Conservation (phyloP, 2,797 vertebrate species). For the Siniperca scherzeri region DNA sequence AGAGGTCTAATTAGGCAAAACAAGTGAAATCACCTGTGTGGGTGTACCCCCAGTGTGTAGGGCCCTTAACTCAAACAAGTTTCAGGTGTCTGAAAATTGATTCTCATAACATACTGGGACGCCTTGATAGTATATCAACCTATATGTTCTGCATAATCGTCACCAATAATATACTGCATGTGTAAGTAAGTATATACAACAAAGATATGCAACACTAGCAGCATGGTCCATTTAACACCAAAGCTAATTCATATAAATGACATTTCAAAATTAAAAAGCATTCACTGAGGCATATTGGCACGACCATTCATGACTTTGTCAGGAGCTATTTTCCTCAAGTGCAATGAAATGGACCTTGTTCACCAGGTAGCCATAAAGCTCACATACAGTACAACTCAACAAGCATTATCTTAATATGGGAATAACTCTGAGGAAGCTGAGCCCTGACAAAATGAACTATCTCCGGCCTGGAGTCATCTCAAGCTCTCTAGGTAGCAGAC, state of each 20-base stretch:
- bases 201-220: neutral
- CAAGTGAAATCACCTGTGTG: neutral
- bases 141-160: neutral
- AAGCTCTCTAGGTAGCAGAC: neutral
- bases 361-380: slow-evolving; percentile 41
- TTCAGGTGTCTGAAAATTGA: slow-evolving; percentile 1
- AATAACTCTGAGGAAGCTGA: slow-evolving; percentile 31
- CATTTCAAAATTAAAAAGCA: slow-evolving; percentile 35
- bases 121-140: neutral
- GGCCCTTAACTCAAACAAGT: neutral
- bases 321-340: slow-evolving; percentile 18
- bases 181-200: neutral
- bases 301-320: slow-evolving; percentile 14
- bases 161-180: neutral
- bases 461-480: slow-evolving; percentile 35
- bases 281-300: slow-evolving; percentile 8
- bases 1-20: neutral
- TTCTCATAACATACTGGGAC: neutral
- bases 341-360: slow-evolving; percentile 15
- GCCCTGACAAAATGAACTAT: slow-evolving; percentile 31
- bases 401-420: slow-evolving; percentile 46
- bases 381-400: slow-evolving; percentile 27
- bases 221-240: neutral
- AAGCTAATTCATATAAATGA: slow-evolving; percentile 18
- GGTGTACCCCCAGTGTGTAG: neutral